These are phyloP conservation scores for Clamator glandarius DNA, from an alignment of 2,797 vertebrate genomes.

Conservation along the genomic window DNA sequence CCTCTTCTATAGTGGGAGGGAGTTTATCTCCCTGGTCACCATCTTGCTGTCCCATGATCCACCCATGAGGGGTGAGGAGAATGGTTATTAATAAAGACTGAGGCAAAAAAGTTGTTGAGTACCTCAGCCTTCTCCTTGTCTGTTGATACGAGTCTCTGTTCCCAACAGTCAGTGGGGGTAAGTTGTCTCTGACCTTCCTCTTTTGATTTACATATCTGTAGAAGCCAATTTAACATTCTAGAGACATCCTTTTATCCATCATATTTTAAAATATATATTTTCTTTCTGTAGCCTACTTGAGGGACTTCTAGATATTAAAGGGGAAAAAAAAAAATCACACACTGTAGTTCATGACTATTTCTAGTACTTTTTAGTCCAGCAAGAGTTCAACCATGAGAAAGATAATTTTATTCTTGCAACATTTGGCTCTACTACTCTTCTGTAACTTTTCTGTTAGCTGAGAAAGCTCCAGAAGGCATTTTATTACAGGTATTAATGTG, in stretches of 20 bases:
- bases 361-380: not conserved
- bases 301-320: not conserved
- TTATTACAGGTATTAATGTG: constrained; percentile 61
- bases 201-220: no score
- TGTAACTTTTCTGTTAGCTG: constrained; percentile 10
- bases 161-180: no score
- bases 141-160: no score
- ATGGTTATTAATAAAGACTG: no score
- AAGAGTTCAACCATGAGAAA: not conserved
- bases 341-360: not conserved
- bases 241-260: not conserved
- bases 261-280: not conserved
- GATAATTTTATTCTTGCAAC: constrained; percentile 29
- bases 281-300: not conserved
- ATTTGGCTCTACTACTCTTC: constrained; percentile 1
- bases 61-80: no score
- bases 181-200: no score
- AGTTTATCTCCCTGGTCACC: no score
- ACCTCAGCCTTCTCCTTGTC: no score
- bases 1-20: no score
- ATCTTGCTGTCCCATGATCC: no score
- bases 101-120: no score
- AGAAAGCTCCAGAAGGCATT: constrained; percentile 31
- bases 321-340: not conserved
- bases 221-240: not conserved